These are phyloP conservation scores for Oreochromis tanganicae DNA, from an alignment of 2,113 vertebrate species.

Conservation along the genomic window DNA sequence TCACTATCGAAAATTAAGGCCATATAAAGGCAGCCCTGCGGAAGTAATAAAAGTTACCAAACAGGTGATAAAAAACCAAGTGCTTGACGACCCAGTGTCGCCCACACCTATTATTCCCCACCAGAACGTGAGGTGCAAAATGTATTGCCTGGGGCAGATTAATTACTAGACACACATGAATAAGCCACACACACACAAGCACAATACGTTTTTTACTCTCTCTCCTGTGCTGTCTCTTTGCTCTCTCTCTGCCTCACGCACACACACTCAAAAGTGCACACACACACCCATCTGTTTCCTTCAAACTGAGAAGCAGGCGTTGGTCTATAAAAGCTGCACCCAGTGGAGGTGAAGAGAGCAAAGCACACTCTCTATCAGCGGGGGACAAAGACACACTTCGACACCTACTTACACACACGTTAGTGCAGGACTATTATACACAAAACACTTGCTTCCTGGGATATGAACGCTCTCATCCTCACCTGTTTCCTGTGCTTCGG, in stretches of 20 bases:
- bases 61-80: background rate
- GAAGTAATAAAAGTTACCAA: constrained; percentile 25
- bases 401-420: constrained; percentile 14
- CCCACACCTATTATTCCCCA: background rate
- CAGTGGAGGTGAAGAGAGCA: constrained; percentile 39
- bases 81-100: background rate
- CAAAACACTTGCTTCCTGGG: constrained; percentile 43
- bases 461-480: constrained; percentile 64
- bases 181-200: background rate
- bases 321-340: constrained; percentile 64
- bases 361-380: constrained; percentile 30
- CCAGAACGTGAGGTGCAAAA: constrained; percentile 4
- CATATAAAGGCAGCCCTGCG: background rate
- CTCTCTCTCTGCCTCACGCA: background rate
- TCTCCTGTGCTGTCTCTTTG: background rate
- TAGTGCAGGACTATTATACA: constrained; percentile 8
- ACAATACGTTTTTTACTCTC: background rate
- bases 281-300: constrained; percentile 9
- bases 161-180: constrained; percentile 16
- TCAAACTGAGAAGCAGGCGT: constrained; percentile 32
- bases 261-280: background rate
- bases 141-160: constrained; percentile 14
- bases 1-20: background rate
- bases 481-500: constrained; percentile 59
- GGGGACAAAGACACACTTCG: constrained; percentile 20